Conservation (phyloP, 1,140 invertebrate species). For the Nylanderia fulva region DNA sequence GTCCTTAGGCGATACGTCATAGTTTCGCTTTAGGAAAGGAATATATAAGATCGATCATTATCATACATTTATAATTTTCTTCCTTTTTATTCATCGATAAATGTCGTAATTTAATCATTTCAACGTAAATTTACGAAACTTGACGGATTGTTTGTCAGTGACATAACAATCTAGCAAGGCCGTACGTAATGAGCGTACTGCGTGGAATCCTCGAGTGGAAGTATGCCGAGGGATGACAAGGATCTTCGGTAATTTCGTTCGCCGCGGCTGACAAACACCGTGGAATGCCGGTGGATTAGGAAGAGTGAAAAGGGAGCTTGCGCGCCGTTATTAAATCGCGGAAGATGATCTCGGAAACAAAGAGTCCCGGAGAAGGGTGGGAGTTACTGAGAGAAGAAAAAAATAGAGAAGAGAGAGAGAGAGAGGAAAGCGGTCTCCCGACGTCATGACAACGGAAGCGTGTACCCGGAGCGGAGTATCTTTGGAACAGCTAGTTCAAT, state of each 20-base stretch:
- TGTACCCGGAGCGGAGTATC: constrained; percentile 62
- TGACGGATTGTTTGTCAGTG: background rate
- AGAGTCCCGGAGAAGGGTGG: constrained; percentile 7
- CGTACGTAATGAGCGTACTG: background rate
- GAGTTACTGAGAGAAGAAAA: background rate
- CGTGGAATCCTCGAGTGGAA: background rate
- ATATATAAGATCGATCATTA: background rate
- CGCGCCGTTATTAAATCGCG: constrained; percentile 68
- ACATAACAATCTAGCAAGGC: background rate
- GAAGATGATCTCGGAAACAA: constrained; percentile 67
- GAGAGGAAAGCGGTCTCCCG: background rate
- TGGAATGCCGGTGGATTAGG: constrained; percentile 30
- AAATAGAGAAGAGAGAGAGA: constrained; percentile 20
- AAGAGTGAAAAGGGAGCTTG: constrained; percentile 15
- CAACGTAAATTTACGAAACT: background rate
- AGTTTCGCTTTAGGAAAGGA: background rate
- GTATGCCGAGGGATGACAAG: background rate
- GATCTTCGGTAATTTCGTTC: constrained; percentile 61
- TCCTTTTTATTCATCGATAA: background rate
- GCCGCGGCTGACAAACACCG: constrained; percentile 34
- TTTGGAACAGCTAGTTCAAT: constrained; percentile 67
- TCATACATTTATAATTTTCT: background rate
- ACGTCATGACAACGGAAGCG: constrained; percentile 62
- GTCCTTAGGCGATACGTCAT: background rate
- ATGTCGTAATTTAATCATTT: background rate